Conservation (phyloP, 2,113 vertebrate genomes). For the Malurus elegans region DNA sequence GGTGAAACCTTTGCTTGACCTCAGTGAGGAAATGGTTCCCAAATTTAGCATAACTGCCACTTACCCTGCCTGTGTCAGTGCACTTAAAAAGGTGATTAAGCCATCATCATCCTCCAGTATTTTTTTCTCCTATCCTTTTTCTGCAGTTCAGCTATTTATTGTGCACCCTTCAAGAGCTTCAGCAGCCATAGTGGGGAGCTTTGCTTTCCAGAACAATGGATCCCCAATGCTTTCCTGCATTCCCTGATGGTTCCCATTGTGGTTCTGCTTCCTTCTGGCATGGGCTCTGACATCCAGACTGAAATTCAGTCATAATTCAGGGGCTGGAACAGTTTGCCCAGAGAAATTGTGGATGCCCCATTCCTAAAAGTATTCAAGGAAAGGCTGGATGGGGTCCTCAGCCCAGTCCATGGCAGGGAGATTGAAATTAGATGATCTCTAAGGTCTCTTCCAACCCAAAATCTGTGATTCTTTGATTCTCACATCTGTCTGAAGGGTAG, state of each 20-base stretch:
- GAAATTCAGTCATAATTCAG: background rate
- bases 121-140: background rate
- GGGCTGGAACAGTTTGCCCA: background rate
- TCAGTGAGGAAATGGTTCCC: background rate
- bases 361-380: background rate
- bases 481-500: background rate
- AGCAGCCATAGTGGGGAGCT: background rate
- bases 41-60: background rate
- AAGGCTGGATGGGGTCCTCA: background rate
- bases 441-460: background rate
- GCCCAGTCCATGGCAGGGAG: background rate
- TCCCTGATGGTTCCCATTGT: background rate
- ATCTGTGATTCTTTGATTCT: background rate
- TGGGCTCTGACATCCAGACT: background rate
- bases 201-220: background rate
- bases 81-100: background rate
- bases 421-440: background rate
- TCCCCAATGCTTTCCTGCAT: background rate
- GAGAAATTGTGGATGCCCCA: background rate
- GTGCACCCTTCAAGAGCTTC: background rate
- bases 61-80: background rate
- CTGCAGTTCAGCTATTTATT: background rate
- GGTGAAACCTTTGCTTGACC: background rate
- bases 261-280: background rate
- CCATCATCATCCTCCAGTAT: background rate